These are phyloP conservation scores for Ophioderma brevispina DNA, from an alignment of 35 echinoderm and acorn worm species.

Conservation along the genomic window DNA sequence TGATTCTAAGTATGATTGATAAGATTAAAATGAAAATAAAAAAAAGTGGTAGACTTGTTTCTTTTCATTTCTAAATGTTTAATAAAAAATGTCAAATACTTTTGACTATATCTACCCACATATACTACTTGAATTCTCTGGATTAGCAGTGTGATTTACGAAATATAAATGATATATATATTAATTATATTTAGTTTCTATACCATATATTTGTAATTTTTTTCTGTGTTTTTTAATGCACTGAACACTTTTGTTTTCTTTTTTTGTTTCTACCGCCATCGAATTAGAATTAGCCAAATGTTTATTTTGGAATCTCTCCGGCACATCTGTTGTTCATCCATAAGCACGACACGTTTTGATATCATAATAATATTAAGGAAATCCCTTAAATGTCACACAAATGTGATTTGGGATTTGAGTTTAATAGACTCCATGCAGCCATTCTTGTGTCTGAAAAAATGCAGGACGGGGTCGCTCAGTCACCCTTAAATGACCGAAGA, in stretches of 20 bases:
- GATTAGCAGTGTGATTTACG: no score
- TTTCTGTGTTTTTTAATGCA: no score
- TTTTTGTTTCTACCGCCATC: neutral
- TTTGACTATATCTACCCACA: no score
- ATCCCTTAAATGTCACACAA: conserved; percentile 10
- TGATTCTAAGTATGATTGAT: no score
- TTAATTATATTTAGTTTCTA: no score
- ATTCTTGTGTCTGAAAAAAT: neutral
- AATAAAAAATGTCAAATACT: no score
- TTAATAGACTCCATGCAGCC: conserved; percentile 13
- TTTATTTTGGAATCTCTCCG: conserved; percentile 6
- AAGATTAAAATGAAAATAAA: no score
- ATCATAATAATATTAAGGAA: conserved; percentile 7
- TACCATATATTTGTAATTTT: no score
- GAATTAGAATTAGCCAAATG: neutral
- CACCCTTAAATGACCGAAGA: conserved; percentile 5
- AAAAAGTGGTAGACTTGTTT: no score
- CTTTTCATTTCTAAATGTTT: no score
- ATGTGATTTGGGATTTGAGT: conserved; percentile 4
- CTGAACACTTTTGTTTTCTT: neutral
- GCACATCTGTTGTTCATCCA: conserved; percentile 4
- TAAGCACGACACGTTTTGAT: conserved; percentile 9
- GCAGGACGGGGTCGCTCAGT: neutral
- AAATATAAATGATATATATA: no score
- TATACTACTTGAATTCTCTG: no score